Base-by-base conservation (phyloP, 2,113 vertebrate genomes). In the Tringa solitaria region DNA sequence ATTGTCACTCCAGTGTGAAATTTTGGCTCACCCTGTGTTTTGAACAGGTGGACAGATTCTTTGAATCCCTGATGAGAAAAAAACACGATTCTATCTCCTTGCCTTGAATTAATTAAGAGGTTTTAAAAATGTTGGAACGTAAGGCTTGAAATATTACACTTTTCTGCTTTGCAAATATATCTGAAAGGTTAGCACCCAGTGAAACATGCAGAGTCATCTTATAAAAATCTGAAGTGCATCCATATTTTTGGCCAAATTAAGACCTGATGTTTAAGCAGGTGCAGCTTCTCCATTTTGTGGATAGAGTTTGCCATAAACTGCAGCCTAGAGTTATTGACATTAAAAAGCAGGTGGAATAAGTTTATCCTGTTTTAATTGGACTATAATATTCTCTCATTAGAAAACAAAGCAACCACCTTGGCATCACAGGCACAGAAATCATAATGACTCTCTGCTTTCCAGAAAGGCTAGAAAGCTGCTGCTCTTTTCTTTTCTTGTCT, bases 291-390 rank as follows among this genome's bases (percentile, higher is more conserved):
- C 11, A 2, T 43, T 77, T 73, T 77, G 37, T 45, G 46, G 19
- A 83, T 56, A 35, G 64, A 84, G 43, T 74, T 91, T 94, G 64
- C 70, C 41, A 75, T 91, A 93, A 96, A 87, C 70, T 59, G 60
- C 84, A 89, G 91, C 80, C 77, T 87, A 77, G 77, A 85, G 61
- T 91, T 96, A 87, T 32, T 85, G 80, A 92, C 76, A 75, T 89
- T 53, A 91, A 94, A 96, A 95, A 96, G 56, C 76, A 94, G 96
- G 94, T 95, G 92, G 86, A 92, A 92, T 54, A 96, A 83, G 76
- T 85, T 97, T 96, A 95, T 93, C 74, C 84, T 94, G 22, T 76
- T 97, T 97, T 97, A 97, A 98, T 97, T 96, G 94, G 79, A 70
- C 94, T 96, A 83, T 72, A 97, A 96, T 96, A 92, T 84, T 92